phyloP scores from a whole-genome alignment of 2,888 invertebrate genomes.

The Pristionchus entomophagus region DNA sequence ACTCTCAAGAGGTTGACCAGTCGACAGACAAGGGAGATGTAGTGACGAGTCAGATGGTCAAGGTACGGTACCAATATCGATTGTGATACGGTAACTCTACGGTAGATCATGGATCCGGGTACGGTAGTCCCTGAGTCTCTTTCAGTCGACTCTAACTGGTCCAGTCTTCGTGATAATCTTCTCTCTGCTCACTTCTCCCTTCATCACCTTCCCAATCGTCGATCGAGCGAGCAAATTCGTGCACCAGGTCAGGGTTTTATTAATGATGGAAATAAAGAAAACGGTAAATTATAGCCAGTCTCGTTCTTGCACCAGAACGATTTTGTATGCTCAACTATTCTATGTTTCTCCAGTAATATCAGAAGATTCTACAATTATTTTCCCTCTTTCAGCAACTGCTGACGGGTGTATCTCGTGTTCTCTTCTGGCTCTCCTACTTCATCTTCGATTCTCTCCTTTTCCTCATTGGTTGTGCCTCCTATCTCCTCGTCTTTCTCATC shows the following conservation, averaged over 20 bases:
- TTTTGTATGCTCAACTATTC: no score
- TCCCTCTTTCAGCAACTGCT: slow-evolving; percentile 64
- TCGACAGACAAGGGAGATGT: background rate
- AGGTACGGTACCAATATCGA: background rate
- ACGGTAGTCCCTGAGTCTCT: background rate
- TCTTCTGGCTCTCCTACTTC: slow-evolving; percentile 66
- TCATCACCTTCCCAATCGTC: slow-evolving; percentile 60
- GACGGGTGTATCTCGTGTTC: slow-evolving; percentile 67
- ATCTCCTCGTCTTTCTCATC: slow-evolving; percentile 4
- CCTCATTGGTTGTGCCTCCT: slow-evolving; percentile 11
- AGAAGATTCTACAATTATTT: no score
- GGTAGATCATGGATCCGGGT: background rate
- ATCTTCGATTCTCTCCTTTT: slow-evolving; percentile 54
- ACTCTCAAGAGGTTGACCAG: background rate
- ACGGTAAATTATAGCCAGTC: background rate
- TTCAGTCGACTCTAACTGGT: slow-evolving; percentile 8
- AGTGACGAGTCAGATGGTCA: background rate
- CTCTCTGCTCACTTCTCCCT: slow-evolving; percentile 59
- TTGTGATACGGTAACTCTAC: background rate
- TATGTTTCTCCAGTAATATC: no score
- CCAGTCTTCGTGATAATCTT: slow-evolving; percentile 55
- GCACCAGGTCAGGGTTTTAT: slow-evolving; percentile 55
- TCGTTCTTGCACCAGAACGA: background rate
- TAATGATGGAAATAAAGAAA: background rate
- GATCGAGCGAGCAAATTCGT: slow-evolving; percentile 58